phyloP scores from a whole-genome alignment of 2,113 vertebrate species.

The Megaceryle maxima region DNA sequence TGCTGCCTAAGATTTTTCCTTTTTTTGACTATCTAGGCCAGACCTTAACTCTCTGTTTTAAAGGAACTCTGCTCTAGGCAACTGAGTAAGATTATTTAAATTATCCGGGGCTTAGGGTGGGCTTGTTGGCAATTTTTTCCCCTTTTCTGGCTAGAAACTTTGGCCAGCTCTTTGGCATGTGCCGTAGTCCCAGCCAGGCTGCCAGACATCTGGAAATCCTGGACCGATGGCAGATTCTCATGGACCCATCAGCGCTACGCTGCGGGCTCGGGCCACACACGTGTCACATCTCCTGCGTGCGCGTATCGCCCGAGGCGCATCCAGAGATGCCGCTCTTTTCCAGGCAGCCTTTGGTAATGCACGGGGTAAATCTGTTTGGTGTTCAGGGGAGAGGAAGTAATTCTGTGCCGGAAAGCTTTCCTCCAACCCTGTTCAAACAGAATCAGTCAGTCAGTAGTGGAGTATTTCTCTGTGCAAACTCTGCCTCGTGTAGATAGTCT shows the following conservation, averaged over 20 bases:
- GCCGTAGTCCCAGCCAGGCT: neutral
- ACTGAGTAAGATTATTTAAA: neutral
- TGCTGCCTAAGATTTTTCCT: neutral
- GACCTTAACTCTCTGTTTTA: neutral
- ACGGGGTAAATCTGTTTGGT: neutral
- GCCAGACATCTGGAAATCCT: constrained; percentile 54
- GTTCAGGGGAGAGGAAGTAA: neutral
- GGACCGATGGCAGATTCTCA: neutral
- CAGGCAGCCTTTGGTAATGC: rapidly evolving
- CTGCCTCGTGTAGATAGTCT: neutral
- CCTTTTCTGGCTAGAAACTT: neutral
- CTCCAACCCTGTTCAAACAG: neutral
- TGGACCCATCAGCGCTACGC: rapidly evolving
- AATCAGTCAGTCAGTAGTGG: neutral
- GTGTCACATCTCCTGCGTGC: neutral
- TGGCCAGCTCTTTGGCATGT: neutral
- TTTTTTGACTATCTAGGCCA: neutral
- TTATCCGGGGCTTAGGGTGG: rapidly evolving
- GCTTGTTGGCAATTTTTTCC: neutral
- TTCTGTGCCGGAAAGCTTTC: neutral
- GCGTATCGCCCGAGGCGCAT: neutral
- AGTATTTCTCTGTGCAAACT: neutral
- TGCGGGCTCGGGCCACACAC: neutral
- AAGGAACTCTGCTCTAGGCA: neutral
- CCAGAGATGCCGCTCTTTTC: neutral